Evolutionary conservation across 2,797 vertebrate genomes (phyloP), one percentile per base, ranked within the genome.

Genomic region (Mareca strepera): DNA sequence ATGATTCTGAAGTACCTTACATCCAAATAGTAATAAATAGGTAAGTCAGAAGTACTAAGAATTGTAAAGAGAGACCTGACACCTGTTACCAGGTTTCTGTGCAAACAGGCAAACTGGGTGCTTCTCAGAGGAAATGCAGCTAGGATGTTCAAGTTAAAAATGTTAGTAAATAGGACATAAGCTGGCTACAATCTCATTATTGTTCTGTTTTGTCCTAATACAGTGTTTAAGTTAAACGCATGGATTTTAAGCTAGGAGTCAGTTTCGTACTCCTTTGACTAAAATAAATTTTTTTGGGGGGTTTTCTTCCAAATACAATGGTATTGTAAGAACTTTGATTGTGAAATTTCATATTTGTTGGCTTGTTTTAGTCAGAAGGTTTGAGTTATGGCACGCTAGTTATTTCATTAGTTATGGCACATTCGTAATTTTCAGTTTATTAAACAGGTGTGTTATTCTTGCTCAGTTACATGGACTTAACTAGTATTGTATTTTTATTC

Each of bases 31-130:
- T 68, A 43, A 43, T 31, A 20, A 13, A 63, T 26, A 23, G 22
- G 4, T 48, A 52, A 52, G 26, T 15, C 25, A 82, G 50, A 33
- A 23, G 3, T 28, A 4, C 20, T 48, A 22, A 28, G 66, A 55
- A 48, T 55, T 31, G 12, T 46, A 1, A 67, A 59, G 50, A 28
- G 14, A 28, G 50, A 52, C 26, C 25, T 52, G n/a, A 39, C 52
- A 76, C 7, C 15, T 78, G 9, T 1, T 58, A 7, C 11, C 0
- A 3, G 28, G 4, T 69, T 91, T 88, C 66, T 82, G 5, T 79
- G 52, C 10, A 1, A 78, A n/a, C 0, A 35, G 6, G 28, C 44
- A 76, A 90, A 63, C 18, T 0, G 0, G 17, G 4, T 48, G 35
- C n/a, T 82, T 60, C 4, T 17, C 68, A 76, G 56, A 88, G 39